phyloP scores from a whole-genome alignment of 2,113 vertebrate genomes.

The Accipiter cooperii region DNA sequence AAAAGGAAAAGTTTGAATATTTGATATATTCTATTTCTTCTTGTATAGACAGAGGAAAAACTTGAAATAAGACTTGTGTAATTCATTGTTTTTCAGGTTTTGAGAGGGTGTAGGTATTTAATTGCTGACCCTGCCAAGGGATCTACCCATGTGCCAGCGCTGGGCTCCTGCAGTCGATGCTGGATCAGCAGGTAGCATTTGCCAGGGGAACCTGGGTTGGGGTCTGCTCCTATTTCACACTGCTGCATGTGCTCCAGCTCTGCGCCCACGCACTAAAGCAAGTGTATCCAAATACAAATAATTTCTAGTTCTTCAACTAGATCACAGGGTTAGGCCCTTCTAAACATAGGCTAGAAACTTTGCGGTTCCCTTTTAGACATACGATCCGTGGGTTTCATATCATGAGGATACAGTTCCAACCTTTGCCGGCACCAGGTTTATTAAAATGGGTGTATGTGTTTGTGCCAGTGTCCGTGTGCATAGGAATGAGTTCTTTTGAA shows the following conservation, averaged over 20 bases:
- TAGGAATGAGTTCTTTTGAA: neutral
- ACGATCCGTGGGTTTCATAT: neutral
- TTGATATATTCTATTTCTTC: neutral
- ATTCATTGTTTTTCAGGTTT: neutral
- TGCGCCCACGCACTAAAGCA: neutral
- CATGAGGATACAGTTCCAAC: neutral
- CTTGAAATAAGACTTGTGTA: neutral
- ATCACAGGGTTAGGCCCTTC: neutral
- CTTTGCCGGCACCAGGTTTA: neutral
- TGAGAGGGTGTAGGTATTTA: neutral
- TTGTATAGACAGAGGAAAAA: neutral
- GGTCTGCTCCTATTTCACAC: neutral
- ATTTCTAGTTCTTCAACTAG: neutral
- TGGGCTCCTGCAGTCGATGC: neutral
- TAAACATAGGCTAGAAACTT: neutral
- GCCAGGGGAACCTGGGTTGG: neutral
- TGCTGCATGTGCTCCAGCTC: neutral
- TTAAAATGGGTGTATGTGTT: neutral
- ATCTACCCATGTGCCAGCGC: accelerated
- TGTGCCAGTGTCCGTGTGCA: neutral
- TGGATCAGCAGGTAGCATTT: neutral
- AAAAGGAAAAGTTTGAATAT: neutral
- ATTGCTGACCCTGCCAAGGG: neutral
- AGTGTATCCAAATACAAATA: neutral
- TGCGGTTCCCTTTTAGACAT: neutral